Evolutionary conservation across 1,140 invertebrate genomes (phyloP), one percentile per base, ranked within the genome.

Genomic region (Nasonia longicornis): DNA sequence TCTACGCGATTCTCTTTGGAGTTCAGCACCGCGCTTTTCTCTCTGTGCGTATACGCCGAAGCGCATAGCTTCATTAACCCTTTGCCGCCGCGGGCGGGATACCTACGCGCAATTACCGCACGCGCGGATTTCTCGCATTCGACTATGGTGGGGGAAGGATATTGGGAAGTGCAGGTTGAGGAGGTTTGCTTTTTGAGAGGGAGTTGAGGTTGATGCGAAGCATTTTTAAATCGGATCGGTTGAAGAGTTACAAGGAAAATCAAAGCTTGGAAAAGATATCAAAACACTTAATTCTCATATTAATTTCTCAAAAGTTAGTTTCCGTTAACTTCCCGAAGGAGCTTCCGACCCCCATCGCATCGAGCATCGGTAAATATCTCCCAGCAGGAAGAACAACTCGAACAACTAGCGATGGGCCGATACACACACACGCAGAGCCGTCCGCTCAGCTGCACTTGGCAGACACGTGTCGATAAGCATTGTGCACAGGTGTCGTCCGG

Each of bases 1-100:
- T 16, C 58, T 64, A 2, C n/a, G 71, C 48, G 20, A 72, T 77
- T 77, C 74, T 48, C 80, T 77, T 63, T 82, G 42, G 74, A 16
- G 38, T 45, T n/a, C 69, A 2, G 2, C 35, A 20, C 14, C 12
- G 38, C 29, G 29, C 20, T 77, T 63, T 71, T 69, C 38, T 48
- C 63, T 70, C 45, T 63, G 11, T 29, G n/a, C 16, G 31, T 67
- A 29, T 45, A 42, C 76, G 66, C 42, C 42, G n/a, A 48, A 70
- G 48, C 42, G 45, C 38, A 76, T 67, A 81, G 67, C 74, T 81
- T 81, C 74, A 77, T 81, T 81, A 81, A 77, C 74, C 74, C 67
- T 77, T 81, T 77, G 67, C 29, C 22, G 12, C 10, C n/a, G 14
- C 22, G 16, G 48, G 79, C 35, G 35, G 4, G 52, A 58, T 58